Base-by-base conservation (phyloP, 64 coral and sea anemone species). In the Orbicella faveolata region DNA sequence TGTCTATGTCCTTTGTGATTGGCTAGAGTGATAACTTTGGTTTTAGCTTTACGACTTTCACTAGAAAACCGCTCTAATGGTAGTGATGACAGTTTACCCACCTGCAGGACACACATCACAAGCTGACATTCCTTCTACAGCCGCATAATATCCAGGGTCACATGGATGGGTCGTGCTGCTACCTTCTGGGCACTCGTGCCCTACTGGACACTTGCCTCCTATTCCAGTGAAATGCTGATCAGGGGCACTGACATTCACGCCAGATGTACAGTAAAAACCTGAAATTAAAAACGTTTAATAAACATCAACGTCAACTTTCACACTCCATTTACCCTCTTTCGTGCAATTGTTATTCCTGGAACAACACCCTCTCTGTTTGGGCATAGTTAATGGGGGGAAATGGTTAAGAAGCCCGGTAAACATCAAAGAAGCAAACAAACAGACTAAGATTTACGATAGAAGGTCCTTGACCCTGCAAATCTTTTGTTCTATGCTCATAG, bases 251-350 rank as follows among this genome's bases (percentile, higher is more conserved):
- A 95, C 86, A n/a, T 98, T 93, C 30, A 95, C 94, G 52, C 96
- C 96, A 53, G 88, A 90, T 61, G 88, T 98, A 88, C 96, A 98
- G 73, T 93, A 98, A 79, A 90, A 98, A 78, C 96, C 96, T 98
- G 15, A 10, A 67, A 72, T 26, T 4, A 67, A 78, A 8, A 74
- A 18, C 18, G 44, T 52, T 20, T 11, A 51, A 39, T 8, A 73
- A 36, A 23, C 26, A 25, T 13, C 14, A 55, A 75, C 1, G 2
- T 33, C 25, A 73, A 52, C 55, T 59, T 59, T 54, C 63, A 37
- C 33, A 72, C 39, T 41, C 39, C 39, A 41, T 41, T 41, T 41
- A 41, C 39, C 5, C 44, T 48, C 44, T 48, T 48, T 6, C 44
- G 0, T 48, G 44, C 44, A 48, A 41, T 41, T 30, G 30, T 30